Percentiles rank a stretch among this genome's conserved stretches.
Conservation (phyloP, 2,888 invertebrate species). For the Allophyes oxyacanthae region DNA sequence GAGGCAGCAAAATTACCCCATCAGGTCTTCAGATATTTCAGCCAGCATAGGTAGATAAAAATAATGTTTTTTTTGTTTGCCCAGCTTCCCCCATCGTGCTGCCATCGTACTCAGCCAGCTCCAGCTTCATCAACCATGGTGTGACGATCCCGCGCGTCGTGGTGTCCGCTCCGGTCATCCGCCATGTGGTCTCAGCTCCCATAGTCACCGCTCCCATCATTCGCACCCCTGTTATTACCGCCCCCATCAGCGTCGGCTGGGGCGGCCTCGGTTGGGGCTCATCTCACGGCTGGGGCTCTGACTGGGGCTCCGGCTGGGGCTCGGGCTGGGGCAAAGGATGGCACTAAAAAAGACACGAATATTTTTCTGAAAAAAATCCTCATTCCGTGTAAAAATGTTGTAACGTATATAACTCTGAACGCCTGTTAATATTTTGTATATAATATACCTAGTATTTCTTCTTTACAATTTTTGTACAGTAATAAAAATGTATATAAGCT, state of each 20-base stretch:
- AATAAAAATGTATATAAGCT: slow-evolving; percentile 40
- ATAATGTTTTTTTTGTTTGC: neutral
- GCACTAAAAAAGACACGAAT: slow-evolving; percentile 49
- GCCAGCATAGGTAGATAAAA: neutral
- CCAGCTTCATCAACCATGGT: slow-evolving; percentile 75
- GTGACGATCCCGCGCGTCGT: slow-evolving; percentile 64
- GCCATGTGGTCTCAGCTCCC: slow-evolving; percentile 56
- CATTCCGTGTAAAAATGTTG: slow-evolving; percentile 18
- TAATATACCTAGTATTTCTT: slow-evolving; percentile 41
- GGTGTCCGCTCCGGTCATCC: slow-evolving; percentile 49
- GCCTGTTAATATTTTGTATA: slow-evolving; percentile 27
- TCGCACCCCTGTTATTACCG: slow-evolving; percentile 46
- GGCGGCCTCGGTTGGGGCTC: slow-evolving; percentile 54
- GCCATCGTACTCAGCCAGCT: slow-evolving; percentile 66
- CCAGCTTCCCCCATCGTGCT: slow-evolving; percentile 51
- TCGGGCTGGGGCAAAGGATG: slow-evolving; percentile 48
- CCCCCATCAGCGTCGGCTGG: slow-evolving; percentile 40
- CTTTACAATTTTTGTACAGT: slow-evolving; percentile 36
- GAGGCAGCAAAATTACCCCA: no score
- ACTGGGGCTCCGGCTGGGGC: slow-evolving; percentile 46
- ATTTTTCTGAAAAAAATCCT: slow-evolving; percentile 33
- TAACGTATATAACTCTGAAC: slow-evolving; percentile 25
- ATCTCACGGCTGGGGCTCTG: slow-evolving; percentile 37
- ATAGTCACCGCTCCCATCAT: slow-evolving; percentile 62
- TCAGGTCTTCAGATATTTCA: neutral